Evolutionary conservation across 2,888 invertebrate genomes (phyloP), one percentile per base, ranked within the genome.

Genomic region (Epinotia demarniana): DNA sequence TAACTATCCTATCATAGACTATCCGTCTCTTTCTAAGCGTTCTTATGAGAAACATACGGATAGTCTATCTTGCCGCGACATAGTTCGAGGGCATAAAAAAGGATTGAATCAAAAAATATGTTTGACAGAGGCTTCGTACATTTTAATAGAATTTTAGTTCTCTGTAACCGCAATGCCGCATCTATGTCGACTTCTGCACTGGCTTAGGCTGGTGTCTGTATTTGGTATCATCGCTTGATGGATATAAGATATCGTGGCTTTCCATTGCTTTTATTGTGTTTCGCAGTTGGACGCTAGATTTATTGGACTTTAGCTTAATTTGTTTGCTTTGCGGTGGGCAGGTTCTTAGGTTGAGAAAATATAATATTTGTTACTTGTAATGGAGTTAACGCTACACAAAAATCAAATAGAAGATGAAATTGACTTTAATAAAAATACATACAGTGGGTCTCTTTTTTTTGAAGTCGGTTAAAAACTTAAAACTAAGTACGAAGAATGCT

Each of bases 151-250:
- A 53, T 0, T 53, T n/a, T n/a, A 53, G 53, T 4, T 53, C n/a
- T 53, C n/a, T n/a, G 6, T n/a, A n/a, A 6, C 12, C 12, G 58
- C 27, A 23, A 60, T 60, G 58, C 53, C 62, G 46, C 63, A 58
- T 57, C 73, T 74, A 49, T 53, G 39, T 12, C 33, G 16, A 3
- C 12, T 33, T 43, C 3, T n/a, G 43, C 46, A 43, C 57, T 13
- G 13, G 8, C 53, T n/a, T 2, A 13, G 71, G 60, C 43, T 70
- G 76, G 80, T 81, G 81, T 82, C 86, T 85, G 75, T 88, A 87
- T 85, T 86, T 81, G 87, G 88, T 81, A 82, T 82, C 80, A 78
- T 81, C 81, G 85, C 84, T 84, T 83, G 88, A 88, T 86, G 87
- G 81, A 69, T 46, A 60, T 77, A 75, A 79, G 89, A 87, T 89